These are phyloP conservation scores for Petrocephalus zakoni DNA, from an alignment of 2,113 vertebrate species.

Conservation along the genomic window DNA sequence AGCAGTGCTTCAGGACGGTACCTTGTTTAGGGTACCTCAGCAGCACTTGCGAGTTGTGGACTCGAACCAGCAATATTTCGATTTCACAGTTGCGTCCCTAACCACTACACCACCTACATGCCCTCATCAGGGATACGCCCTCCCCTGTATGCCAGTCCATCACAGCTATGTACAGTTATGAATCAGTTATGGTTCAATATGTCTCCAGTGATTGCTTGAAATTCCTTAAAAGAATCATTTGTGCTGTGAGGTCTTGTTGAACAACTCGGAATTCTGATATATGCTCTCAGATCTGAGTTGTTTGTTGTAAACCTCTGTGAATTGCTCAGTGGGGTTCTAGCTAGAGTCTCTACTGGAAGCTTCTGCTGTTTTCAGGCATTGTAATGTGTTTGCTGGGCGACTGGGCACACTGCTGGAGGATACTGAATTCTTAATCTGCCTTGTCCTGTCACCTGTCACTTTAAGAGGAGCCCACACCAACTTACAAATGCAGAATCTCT, in stretches of 20 bases:
- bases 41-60: no score
- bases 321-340: neutral
- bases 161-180: no score
- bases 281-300: neutral
- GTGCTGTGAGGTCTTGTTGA: neutral
- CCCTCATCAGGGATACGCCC: no score
- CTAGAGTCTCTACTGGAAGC: neutral
- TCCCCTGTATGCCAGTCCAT: no score
- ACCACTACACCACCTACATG: no score
- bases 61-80: no score
- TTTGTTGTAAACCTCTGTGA: neutral
- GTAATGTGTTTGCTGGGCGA: neutral
- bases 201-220: neutral
- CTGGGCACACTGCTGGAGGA: neutral
- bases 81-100: no score
- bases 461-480: slow-evolving; percentile 24
- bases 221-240: neutral
- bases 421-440: neutral
- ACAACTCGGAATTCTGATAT: neutral
- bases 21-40: no score
- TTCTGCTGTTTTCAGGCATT: neutral
- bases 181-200: neutral
- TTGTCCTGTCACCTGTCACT: neutral
- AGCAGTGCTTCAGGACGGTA: no score
- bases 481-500: slow-evolving; percentile 48